Conservation (phyloP, 2,113 vertebrate genomes). For the Semnornis frantzii region DNA sequence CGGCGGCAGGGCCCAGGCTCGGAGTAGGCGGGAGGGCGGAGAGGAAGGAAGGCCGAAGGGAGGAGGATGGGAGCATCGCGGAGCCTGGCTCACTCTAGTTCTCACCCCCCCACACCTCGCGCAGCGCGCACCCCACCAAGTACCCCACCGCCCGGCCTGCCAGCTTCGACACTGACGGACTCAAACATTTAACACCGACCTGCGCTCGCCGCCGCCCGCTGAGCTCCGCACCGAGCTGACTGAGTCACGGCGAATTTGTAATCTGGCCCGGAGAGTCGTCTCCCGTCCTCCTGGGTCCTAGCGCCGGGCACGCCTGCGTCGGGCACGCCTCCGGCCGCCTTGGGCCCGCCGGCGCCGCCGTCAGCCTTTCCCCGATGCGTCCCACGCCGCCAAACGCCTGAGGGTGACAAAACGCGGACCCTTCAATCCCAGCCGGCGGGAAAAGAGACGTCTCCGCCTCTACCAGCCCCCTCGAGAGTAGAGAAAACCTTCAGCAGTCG, state of each 20-base stretch:
- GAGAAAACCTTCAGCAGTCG: neutral
- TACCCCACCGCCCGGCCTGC: neutral
- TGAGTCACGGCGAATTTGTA: constrained; percentile 72
- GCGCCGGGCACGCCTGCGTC: neutral
- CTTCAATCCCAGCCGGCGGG: neutral
- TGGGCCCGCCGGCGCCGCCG: neutral
- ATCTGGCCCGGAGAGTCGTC: constrained; percentile 30
- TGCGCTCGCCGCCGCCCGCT: neutral
- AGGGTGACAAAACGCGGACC: neutral
- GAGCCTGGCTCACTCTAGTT: too few species aligned
- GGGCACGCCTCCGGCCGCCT: neutral
- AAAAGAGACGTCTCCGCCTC: neutral
- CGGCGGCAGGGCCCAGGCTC: neutral
- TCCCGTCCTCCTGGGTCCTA: constrained; percentile 75
- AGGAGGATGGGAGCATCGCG: neutral
- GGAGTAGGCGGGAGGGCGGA: neutral
- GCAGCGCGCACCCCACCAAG: neutral
- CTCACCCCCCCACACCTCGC: too few species aligned
- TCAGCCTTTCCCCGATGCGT: neutral
- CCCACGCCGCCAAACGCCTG: constrained; percentile 12
- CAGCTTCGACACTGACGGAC: neutral
- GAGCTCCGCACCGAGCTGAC: constrained; percentile 22
- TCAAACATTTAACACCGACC: neutral
- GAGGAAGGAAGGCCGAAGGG: neutral
- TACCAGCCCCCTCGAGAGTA: neutral